Evolutionary conservation across 37 sponge, comb jelly and placozoan species (phyloP), one percentile per base, ranked within the genome.

Genomic region (Hormiphora californensis): DNA sequence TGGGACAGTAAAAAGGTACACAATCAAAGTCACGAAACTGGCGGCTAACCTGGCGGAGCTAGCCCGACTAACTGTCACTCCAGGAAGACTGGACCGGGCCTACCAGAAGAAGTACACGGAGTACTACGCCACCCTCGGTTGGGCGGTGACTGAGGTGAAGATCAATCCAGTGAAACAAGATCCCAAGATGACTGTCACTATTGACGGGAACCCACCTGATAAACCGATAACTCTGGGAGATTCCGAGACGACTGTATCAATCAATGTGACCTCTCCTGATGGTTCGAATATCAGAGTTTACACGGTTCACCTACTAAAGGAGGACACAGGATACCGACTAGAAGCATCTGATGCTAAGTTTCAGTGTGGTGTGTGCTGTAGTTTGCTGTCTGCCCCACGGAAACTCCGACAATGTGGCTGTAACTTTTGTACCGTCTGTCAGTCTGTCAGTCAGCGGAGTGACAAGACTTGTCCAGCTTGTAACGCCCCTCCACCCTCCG

Each of bases 1-100:
- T 87, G 97, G 93, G 12, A 91, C 93, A 34, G 91, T 87, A 44
- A 96, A 94, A 55, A 88, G 53, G 1, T 96, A 96, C 91, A 62
- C 90, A 0, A 54, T 96, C 0, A 15, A 25, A 1, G 69, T 90
- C 22, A 87, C 87, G 5, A 88, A 94, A 30, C 88, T 96, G 5
- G 91, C 94, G 25, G 78, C 94, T 0, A 88, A 90, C 69, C 93
- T 94, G 46, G 97, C 97, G 1, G 78, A 88, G 30, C 89, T 96
- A 11, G 85, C 91, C 28, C 32, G 55, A 22, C 92, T 96, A 12
- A 63, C 30, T 9, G 90, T 96, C 19, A 44, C 19, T 2, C 97
- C 97, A 22, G 81, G 81, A 1, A 39, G 81, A 28, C 38, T 73
- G 5, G 81, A 73, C 35, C 40, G 81, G 25, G 36, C 81, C 1